phyloP scores from a whole-genome alignment of 2,888 invertebrate species.

The Campoletis raptor region DNA sequence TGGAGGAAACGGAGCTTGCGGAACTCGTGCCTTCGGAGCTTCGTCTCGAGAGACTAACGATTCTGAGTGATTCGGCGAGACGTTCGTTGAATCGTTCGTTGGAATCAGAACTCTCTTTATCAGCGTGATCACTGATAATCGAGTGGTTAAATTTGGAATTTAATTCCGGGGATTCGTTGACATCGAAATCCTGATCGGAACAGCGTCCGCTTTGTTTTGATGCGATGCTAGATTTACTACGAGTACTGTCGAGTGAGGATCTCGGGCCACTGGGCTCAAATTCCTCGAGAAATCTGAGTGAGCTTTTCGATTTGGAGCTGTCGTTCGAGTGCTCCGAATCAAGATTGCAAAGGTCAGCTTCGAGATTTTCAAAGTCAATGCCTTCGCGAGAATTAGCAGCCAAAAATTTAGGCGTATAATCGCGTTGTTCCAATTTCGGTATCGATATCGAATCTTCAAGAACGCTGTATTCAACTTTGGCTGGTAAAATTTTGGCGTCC shows the following conservation, averaged over 20 bases:
- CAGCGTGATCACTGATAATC: slow-evolving; percentile 72
- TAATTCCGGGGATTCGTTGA: slow-evolving; percentile 71
- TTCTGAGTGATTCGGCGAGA: slow-evolving; percentile 71
- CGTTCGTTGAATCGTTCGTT: slow-evolving; percentile 69
- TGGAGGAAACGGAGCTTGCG: slow-evolving; percentile 70
- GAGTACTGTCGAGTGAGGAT: slow-evolving; percentile 73
- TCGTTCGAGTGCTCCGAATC: slow-evolving; percentile 81
- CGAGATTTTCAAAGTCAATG: slow-evolving; percentile 83
- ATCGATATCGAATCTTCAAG: slow-evolving; percentile 78
- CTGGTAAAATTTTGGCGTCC: slow-evolving; percentile 72
- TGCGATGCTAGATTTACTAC: slow-evolving; percentile 70
- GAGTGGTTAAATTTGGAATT: slow-evolving; percentile 74
- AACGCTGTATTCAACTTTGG: slow-evolving; percentile 79
- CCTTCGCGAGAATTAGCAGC: slow-evolving; percentile 82
- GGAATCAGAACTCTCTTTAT: slow-evolving; percentile 67
- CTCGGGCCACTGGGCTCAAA: slow-evolving; percentile 74
- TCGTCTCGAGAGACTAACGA: slow-evolving; percentile 72
- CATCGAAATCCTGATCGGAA: slow-evolving; percentile 74
- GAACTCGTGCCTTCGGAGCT: slow-evolving; percentile 76
- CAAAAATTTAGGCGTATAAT: slow-evolving; percentile 78
- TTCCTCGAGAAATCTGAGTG: slow-evolving; percentile 76
- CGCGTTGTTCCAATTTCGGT: slow-evolving; percentile 75
- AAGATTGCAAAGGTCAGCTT: slow-evolving; percentile 80
- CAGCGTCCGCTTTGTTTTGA: slow-evolving; percentile 73
- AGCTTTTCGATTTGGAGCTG: slow-evolving; percentile 78